phyloP scores from a whole-genome alignment of 2,888 invertebrate species.

The Melieria crassipennis region DNA sequence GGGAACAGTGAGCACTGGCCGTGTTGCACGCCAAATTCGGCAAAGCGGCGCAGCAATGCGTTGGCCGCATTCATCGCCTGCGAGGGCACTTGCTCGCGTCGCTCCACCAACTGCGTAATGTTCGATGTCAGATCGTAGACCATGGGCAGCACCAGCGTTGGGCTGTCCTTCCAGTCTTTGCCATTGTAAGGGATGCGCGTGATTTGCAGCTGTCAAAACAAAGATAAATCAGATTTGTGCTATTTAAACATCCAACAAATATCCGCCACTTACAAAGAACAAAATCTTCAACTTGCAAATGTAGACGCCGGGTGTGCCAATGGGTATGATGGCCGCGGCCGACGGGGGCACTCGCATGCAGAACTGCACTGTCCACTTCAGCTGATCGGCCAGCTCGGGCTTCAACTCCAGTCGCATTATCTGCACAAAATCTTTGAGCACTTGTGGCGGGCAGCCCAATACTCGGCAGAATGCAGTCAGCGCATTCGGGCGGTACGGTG shows the following conservation, averaged over 20 bases:
- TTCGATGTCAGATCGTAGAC: conserved; percentile 91
- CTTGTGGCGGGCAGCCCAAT: conserved; percentile 84
- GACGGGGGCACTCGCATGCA: conserved; percentile 92
- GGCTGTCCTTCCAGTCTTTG: conserved; percentile 75
- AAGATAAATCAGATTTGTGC: no score
- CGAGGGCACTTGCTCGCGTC: conserved; percentile 73
- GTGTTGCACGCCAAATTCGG: conserved; percentile 78
- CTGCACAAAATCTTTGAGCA: conserved; percentile 91
- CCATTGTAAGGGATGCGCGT: conserved; percentile 74
- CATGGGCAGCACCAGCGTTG: conserved; percentile 84
- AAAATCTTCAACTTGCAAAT: conserved; percentile 88
- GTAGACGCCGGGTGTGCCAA: conserved; percentile 87
- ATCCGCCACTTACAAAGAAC: conserved; percentile 80
- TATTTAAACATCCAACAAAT: no score
- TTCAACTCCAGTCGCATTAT: conserved; percentile 71
- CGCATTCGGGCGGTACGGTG: conserved; percentile 91
- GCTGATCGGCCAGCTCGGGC: conserved; percentile 70
- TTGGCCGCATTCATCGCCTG: conserved; percentile 73
- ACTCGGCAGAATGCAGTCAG: conserved; percentile 87
- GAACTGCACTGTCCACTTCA: conserved; percentile 92
- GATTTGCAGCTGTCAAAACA: conserved; percentile 73
- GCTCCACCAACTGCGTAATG: conserved; percentile 86
- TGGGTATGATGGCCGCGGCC: conserved; percentile 85
- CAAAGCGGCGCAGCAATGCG: conserved; percentile 75
- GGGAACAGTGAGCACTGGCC: conserved; percentile 93